phyloP scores from a whole-genome alignment of 1,140 invertebrate genomes.

The Drosophila suzukii region DNA sequence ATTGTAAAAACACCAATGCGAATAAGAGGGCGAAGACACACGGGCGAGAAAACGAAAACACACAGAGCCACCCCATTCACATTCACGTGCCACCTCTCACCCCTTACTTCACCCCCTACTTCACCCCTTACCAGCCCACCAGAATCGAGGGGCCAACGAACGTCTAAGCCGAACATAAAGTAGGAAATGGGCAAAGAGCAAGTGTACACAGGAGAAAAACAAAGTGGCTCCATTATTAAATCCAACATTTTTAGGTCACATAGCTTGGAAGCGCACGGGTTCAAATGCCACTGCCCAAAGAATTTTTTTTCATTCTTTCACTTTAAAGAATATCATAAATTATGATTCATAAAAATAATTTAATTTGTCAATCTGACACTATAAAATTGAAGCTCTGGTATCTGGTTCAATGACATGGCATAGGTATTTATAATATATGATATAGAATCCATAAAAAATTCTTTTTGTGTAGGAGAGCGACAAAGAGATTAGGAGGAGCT shows the following conservation, averaged over 20 bases:
- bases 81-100: constrained; percentile 41
- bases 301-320: not conserved
- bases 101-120: constrained; percentile 1
- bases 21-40: constrained; percentile 26
- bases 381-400: not conserved
- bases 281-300: not conserved
- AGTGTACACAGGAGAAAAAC: constrained; percentile 21
- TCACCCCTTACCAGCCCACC: constrained; percentile 17
- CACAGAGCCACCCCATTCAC: constrained; percentile 46
- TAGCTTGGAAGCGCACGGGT: not conserved
- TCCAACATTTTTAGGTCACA: not conserved
- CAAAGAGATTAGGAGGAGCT: constrained; percentile 2
- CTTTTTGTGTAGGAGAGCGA: constrained; percentile 11
- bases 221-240: not conserved
- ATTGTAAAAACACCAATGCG: constrained; percentile 19
- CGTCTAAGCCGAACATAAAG: constrained; percentile 71
- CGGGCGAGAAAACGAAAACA: constrained; percentile 17
- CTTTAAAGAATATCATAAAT: not conserved
- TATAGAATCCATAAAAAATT: not conserved
- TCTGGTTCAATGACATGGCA: too few relatives aligned
- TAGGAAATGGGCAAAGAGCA: constrained; percentile 26
- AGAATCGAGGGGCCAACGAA: constrained; percentile 69
- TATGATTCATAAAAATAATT: too few relatives aligned
- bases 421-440: too few relatives aligned
- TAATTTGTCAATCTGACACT: not conserved